These are phyloP conservation scores for Erpobdella octoculata DNA, from an alignment of 2,888 invertebrate species.

Conservation along the genomic window DNA sequence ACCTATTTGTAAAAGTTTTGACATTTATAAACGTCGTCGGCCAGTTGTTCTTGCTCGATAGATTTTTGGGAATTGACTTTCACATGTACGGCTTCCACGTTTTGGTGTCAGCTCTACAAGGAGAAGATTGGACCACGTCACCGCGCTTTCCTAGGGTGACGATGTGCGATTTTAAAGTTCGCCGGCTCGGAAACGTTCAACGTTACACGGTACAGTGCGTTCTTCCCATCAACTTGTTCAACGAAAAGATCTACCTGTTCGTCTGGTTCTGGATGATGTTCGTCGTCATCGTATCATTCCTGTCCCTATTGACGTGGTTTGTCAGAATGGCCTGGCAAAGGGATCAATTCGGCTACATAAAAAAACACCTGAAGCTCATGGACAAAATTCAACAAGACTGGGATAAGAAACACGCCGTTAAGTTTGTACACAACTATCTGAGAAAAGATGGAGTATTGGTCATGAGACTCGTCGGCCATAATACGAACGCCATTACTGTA, in stretches of 20 bases:
- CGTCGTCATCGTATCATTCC: conserved; percentile 50
- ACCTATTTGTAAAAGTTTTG: conserved; percentile 53
- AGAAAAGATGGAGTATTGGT: conserved; percentile 52
- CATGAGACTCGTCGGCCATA: conserved; percentile 50
- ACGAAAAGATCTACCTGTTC: conserved; percentile 52
- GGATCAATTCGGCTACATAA: conserved; percentile 37
- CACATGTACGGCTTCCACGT: conserved; percentile 51
- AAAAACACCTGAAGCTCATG: conserved; percentile 38
- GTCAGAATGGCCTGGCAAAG: conserved; percentile 34
- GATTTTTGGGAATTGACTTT: conserved; percentile 36
- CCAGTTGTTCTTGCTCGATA: conserved; percentile 43
- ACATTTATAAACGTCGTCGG: conserved; percentile 46
- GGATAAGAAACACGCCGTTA: conserved; percentile 34
- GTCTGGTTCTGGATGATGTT: conserved; percentile 56
- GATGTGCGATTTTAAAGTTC: conserved; percentile 51
- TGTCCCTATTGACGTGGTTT: conserved; percentile 53
- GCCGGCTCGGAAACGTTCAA: conserved; percentile 49
- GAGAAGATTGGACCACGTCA: conserved; percentile 47
- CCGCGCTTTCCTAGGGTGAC: conserved; percentile 51
- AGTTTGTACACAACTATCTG: conserved; percentile 50
- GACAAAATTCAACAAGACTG: conserved; percentile 30
- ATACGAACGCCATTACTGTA: conserved; percentile 52
- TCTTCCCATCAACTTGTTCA: conserved; percentile 45
- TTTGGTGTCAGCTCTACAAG: conserved; percentile 51
- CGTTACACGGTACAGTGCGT: conserved; percentile 53